These are phyloP conservation scores for Antedon mediterranea DNA, from an alignment of 53 echinoderm and acorn worm genomes.

Conservation along the genomic window DNA sequence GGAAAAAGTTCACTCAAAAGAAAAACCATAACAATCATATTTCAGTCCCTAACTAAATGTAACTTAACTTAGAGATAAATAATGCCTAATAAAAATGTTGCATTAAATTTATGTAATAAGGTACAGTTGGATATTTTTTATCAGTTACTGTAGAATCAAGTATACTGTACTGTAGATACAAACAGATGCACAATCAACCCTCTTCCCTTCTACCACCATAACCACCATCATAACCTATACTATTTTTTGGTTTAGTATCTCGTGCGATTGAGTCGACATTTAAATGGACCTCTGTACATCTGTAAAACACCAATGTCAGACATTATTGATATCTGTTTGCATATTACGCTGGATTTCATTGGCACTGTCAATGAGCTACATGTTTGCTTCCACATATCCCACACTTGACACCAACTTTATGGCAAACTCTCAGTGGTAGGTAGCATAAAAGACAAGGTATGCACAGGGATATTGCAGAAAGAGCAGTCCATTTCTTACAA, in stretches of 20 bases:
- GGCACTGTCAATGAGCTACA: conserved; percentile 59
- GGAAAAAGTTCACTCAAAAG: too few relatives aligned
- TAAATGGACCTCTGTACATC: background rate
- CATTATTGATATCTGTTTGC: background rate
- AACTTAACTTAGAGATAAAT: too few relatives aligned
- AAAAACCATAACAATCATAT: too few relatives aligned
- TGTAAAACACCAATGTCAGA: background rate
- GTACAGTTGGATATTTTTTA: too few relatives aligned
- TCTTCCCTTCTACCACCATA: too few relatives aligned
- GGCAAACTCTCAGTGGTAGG: conserved; percentile 78
- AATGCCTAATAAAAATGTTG: too few relatives aligned
- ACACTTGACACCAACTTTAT: conserved; percentile 85
- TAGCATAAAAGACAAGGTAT: conserved; percentile 99
- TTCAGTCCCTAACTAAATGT: too few relatives aligned
- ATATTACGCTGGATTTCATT: background rate
- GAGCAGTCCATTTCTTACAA: conserved; percentile 76
- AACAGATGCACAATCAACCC: too few relatives aligned
- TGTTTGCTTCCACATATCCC: conserved; percentile 92
- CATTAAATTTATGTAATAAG: too few relatives aligned
- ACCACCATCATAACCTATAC: too few relatives aligned
- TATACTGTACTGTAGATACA: too few relatives aligned
- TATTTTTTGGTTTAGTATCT: background rate
- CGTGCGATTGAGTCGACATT: background rate
- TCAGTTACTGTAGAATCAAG: too few relatives aligned
- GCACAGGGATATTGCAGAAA: conserved; percentile 61